These are phyloP conservation scores for Saccopteryx leptura DNA, from an alignment of 2,113 vertebrate species.

Conservation along the genomic window DNA sequence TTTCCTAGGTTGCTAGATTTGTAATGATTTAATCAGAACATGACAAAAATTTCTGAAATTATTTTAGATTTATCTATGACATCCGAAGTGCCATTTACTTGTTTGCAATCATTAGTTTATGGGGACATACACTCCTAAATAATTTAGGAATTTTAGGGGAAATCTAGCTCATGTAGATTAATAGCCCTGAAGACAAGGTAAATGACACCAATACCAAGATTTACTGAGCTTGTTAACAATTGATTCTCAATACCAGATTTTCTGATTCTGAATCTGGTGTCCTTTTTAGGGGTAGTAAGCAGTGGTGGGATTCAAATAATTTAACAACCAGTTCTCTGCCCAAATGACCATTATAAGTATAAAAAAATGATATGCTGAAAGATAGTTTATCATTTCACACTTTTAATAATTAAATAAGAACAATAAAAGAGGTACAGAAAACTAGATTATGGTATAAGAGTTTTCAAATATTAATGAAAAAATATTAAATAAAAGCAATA, in stretches of 20 bases:
- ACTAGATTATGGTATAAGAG: too few species aligned
- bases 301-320: too few species aligned
- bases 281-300: not conserved
- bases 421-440: too few species aligned
- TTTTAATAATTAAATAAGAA: too few species aligned
- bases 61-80: constrained; percentile 82
- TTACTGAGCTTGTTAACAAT: not conserved
- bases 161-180: not conserved
- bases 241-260: not conserved
- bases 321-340: too few species aligned
- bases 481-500: too few species aligned
- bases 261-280: constrained; percentile 14
- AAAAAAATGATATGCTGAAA: too few species aligned
- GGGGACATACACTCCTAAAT: constrained; percentile 19
- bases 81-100: constrained; percentile 79
- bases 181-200: not conserved
- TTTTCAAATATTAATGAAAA: too few species aligned
- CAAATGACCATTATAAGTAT: too few species aligned
- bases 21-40: constrained; percentile 82
- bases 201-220: not conserved
- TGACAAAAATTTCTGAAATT: constrained; percentile 81
- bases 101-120: constrained; percentile 82
- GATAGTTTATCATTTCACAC: too few species aligned
- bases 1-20: constrained; percentile 78
- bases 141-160: constrained; percentile 47